Evolutionary conservation across 1,140 invertebrate genomes (phyloP).

Genomic region (Sinonovacula constricta): DNA sequence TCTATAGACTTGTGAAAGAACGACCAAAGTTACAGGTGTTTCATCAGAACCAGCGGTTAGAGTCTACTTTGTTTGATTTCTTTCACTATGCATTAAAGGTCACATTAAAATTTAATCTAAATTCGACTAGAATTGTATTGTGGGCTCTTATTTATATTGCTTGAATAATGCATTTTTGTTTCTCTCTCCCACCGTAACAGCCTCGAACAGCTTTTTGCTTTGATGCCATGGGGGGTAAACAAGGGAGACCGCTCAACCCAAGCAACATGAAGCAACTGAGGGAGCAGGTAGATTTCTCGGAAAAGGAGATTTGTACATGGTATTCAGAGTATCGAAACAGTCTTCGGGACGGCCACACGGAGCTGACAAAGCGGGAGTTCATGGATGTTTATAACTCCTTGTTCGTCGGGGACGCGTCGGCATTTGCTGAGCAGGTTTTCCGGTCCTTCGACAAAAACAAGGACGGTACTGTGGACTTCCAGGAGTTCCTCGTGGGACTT

Average conservation of each 20-base stretch:
- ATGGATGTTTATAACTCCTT: constrained; percentile 60
- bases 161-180: too few species aligned
- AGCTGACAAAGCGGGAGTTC: constrained; percentile 86
- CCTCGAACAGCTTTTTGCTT: too few species aligned
- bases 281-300: constrained; percentile 30
- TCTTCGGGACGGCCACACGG: constrained; percentile 88
- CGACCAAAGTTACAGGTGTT: too few species aligned
- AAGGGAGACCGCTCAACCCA: constrained; percentile 19
- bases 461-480: constrained; percentile 66
- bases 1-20: too few species aligned
- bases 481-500: constrained; percentile 68
- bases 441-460: constrained; percentile 68
- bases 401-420: constrained; percentile 60
- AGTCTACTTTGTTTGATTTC: too few species aligned
- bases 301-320: constrained; percentile 52
- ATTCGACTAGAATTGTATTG: too few species aligned
- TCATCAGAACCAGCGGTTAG: too few species aligned
- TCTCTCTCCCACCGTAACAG: too few species aligned
- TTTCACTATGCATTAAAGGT: too few species aligned
- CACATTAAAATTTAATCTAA: too few species aligned
- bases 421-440: constrained; percentile 67
- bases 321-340: constrained; percentile 49
- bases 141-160: too few species aligned
- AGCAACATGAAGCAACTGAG: constrained; percentile 36
- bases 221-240: not conserved